Evolutionary conservation across 2,797 vertebrate genomes (phyloP).

Genomic region (Potorous gilbertii): DNA sequence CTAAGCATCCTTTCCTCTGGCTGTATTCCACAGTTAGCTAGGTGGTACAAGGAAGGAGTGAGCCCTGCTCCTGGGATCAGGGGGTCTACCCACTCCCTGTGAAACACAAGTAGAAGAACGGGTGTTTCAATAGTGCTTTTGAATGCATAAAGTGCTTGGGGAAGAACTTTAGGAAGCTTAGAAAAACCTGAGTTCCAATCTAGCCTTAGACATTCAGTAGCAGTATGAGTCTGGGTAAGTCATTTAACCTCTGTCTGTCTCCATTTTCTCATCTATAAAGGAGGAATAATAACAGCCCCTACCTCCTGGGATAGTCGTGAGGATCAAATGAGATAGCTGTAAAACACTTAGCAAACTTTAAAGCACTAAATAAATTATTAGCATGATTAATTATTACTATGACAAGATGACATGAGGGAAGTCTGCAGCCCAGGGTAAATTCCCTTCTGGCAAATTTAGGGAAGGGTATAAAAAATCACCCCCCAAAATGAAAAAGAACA

Average conservation of each 20-base stretch:
- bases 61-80: background rate
- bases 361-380: background rate
- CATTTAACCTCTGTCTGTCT: background rate
- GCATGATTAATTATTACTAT: background rate
- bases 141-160: background rate
- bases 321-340: background rate
- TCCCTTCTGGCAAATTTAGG: background rate
- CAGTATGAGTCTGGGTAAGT: background rate
- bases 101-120: background rate
- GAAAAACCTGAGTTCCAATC: background rate
- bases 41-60: background rate
- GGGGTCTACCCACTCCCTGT: background rate
- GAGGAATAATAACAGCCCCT: background rate
- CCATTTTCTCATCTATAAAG: background rate
- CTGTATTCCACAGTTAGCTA: background rate
- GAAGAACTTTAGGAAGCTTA: background rate
- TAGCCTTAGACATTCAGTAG: background rate
- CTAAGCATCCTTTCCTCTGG: background rate
- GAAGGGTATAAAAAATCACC: background rate
- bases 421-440: background rate
- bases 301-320: background rate
- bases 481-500: background rate
- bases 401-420: background rate
- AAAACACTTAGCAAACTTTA: background rate
- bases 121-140: background rate